Percentiles rank a stretch among this genome's conserved stretches.
Evolutionary conservation across 2,888 invertebrate species (phyloP).

Genomic region (Girardia tigrina): DNA sequence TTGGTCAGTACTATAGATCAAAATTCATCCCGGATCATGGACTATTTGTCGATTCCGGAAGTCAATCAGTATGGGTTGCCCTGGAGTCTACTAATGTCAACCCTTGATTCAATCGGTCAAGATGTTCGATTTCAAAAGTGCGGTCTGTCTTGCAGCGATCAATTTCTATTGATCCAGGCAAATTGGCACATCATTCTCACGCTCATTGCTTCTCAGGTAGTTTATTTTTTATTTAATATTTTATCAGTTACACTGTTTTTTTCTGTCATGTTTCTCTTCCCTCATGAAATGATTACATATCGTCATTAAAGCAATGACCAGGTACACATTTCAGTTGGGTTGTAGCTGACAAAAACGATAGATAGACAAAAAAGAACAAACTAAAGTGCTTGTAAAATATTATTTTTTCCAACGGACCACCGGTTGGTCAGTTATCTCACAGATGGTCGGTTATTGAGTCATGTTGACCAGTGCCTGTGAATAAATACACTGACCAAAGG

Average conservation of each 20-base stretch:
- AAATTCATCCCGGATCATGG: background rate
- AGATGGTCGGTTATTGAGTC: conserved; percentile 6
- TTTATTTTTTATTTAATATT: background rate
- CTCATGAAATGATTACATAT: no score
- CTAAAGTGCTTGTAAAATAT: background rate
- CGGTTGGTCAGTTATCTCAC: background rate
- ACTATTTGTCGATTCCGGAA: conserved; percentile 4
- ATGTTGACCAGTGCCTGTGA: background rate
- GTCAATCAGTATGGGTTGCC: background rate
- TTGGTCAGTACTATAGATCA: background rate
- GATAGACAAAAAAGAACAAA: no score
- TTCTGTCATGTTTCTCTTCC: no score
- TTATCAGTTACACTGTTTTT: no score
- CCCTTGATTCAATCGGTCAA: background rate
- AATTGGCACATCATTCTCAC: background rate
- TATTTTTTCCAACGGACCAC: background rate
- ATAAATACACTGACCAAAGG: background rate
- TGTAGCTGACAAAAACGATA: conserved; percentile 9
- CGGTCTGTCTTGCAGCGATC: background rate
- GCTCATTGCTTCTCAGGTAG: background rate
- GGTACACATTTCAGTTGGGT: no score
- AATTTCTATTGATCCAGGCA: background rate
- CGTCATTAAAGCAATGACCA: no score
- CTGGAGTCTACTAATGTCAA: background rate
- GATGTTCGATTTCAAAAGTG: background rate